Conservation (phyloP, 2,888 invertebrate genomes). For the Calliopum simillimum region DNA sequence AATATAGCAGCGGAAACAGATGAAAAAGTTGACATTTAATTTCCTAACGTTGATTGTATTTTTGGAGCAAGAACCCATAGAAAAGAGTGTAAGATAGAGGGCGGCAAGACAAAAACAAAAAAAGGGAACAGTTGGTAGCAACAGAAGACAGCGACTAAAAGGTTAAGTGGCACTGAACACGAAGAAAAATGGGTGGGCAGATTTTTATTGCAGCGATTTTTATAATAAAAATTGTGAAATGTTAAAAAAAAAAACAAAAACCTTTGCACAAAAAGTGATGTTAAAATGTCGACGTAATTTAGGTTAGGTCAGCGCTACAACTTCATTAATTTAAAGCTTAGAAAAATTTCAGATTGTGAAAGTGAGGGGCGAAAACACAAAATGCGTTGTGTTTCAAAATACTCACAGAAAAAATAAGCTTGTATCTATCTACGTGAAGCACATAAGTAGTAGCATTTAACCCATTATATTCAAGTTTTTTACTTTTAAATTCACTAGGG, state of each 20-base stretch:
- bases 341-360: too few species aligned
- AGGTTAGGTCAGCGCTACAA: neutral
- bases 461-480: too few species aligned
- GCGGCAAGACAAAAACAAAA: neutral
- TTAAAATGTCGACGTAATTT: slow-evolving; percentile 14
- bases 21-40: slow-evolving; percentile 31
- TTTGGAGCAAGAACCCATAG: neutral
- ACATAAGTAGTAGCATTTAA: too few species aligned
- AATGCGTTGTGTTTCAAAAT: too few species aligned
- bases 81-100: neutral
- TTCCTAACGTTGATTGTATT: slow-evolving; percentile 22
- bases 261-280: neutral
- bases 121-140: too few species aligned
- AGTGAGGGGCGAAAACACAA: too few species aligned
- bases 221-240: too few species aligned
- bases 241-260: slow-evolving; percentile 1
- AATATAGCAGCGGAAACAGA: neutral
- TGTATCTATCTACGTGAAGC: too few species aligned
- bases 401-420: too few species aligned
- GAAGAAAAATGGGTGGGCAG: neutral
- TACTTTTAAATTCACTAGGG: too few species aligned
- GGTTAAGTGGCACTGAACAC: neutral
- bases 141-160: too few species aligned
- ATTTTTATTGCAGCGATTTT: slow-evolving; percentile 10
- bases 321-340: neutral